These are phyloP conservation scores for Etheostoma cragini DNA, from an alignment of 2,113 vertebrate species.

Conservation along the genomic window DNA sequence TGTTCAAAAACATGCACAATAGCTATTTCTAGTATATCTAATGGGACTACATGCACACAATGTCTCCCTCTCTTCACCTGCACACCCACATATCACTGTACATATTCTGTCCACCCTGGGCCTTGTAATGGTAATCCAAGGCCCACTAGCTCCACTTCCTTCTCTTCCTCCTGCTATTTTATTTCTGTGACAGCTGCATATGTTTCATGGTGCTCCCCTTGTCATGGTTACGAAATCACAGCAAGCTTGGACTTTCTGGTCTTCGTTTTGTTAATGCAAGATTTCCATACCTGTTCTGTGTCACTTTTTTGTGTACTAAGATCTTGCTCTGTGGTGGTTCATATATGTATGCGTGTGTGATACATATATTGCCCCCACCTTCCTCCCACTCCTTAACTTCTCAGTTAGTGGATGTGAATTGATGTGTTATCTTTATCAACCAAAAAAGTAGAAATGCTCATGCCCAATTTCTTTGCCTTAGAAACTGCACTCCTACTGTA, in stretches of 20 bases:
- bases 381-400: constrained; percentile 58
- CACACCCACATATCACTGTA: constrained; percentile 76
- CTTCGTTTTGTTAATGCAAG: constrained; percentile 85
- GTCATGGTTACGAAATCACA: constrained; percentile 94
- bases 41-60: constrained; percentile 64
- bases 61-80: constrained; percentile 81
- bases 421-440: constrained; percentile 58
- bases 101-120: constrained; percentile 80
- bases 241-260: constrained; percentile 89
- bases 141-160: constrained; percentile 74
- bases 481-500: constrained; percentile 45
- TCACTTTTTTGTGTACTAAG: constrained; percentile 80
- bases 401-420: constrained; percentile 73
- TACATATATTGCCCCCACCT: constrained; percentile 83
- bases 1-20: constrained; percentile 59
- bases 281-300: constrained; percentile 82
- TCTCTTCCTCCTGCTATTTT: constrained; percentile 73
- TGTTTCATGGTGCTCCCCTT: constrained; percentile 87
- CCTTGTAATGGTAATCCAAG: constrained; percentile 91
- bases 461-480: constrained; percentile 45
- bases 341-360: constrained; percentile 84
- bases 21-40: constrained; percentile 41
- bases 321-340: constrained; percentile 78
- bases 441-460: constrained; percentile 40
- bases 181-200: constrained; percentile 81